These are phyloP conservation scores for Diorhabda elongata DNA, from an alignment of 1,140 invertebrate species.

Conservation along the genomic window DNA sequence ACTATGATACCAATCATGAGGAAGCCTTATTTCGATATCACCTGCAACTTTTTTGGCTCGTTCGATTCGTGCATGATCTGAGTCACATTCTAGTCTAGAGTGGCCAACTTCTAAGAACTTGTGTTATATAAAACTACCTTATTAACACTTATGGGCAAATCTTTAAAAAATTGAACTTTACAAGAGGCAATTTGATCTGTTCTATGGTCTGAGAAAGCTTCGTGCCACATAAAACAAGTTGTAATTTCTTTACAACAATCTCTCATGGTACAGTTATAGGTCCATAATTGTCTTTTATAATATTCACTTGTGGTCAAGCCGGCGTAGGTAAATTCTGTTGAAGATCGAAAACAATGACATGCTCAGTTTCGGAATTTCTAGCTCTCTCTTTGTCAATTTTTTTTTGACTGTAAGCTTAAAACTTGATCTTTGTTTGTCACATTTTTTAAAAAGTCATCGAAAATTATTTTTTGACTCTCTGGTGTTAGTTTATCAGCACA, in stretches of 20 bases:
- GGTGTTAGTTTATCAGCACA: neutral
- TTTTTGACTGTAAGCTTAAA: constrained; percentile 1
- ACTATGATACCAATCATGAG: constrained; percentile 20
- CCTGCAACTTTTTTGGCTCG: neutral
- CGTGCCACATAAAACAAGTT: constrained; percentile 10
- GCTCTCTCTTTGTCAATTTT: constrained; percentile 1
- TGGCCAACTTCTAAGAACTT: constrained; percentile 13
- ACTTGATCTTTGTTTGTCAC: constrained; percentile 4
- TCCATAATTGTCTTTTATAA: constrained; percentile 1
- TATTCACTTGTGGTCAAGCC: constrained; percentile 5
- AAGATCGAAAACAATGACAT: constrained; percentile 5
- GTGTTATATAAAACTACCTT: constrained; percentile 16
- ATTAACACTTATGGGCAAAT: constrained; percentile 7
- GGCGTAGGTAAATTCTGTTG: constrained; percentile 14
- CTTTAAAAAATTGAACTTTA: constrained; percentile 8
- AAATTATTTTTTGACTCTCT: constrained; percentile 1
- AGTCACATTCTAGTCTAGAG: constrained; percentile 12
- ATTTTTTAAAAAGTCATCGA: neutral
- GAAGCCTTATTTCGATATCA: constrained; percentile 18
- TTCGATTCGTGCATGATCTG: constrained; percentile 15
- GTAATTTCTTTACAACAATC: constrained; percentile 6
- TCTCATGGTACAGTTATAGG: constrained; percentile 3
- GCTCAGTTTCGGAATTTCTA: neutral
- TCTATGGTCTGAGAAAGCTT: constrained; percentile 2
- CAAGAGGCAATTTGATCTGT: constrained; percentile 17